Percentiles rank a stretch among this genome's conserved stretches.
Evolutionary conservation across 2,797 vertebrate genomes (phyloP).

Genomic region (Cuniculus paca): DNA sequence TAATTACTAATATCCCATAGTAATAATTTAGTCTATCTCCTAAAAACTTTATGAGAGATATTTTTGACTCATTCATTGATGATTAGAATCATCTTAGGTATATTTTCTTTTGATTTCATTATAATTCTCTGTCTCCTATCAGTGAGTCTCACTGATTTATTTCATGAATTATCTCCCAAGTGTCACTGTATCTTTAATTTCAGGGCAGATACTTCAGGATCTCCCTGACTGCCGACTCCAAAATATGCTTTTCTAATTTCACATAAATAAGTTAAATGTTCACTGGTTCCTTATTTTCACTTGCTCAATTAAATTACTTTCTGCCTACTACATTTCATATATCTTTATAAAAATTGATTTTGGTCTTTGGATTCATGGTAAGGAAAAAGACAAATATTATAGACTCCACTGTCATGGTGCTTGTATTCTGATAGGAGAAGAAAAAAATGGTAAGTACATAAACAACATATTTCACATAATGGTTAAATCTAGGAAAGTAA

Average conservation of each 20-base stretch:
- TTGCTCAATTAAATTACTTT: background rate
- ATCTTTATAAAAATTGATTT: background rate
- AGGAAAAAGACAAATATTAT: background rate
- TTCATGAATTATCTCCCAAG: background rate
- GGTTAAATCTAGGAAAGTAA: background rate
- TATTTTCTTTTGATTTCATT: conserved; percentile 24
- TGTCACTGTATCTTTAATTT: conserved; percentile 32
- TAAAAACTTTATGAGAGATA: conserved; percentile 31
- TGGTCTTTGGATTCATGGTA: background rate
- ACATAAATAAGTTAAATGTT: conserved; percentile 12
- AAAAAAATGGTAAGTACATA: background rate
- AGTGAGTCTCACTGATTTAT: background rate
- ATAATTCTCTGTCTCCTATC: background rate
- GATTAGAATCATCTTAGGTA: conserved; percentile 30
- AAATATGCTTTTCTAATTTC: background rate
- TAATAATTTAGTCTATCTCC: conserved; percentile 26
- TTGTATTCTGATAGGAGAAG: background rate
- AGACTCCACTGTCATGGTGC: background rate
- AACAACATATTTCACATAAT: background rate
- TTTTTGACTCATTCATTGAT: conserved; percentile 52
- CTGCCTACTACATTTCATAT: background rate
- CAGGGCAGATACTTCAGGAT: background rate
- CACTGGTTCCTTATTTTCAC: background rate
- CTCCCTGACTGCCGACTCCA: background rate
- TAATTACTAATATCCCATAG: conserved; percentile 36